Base-by-base conservation (phyloP, 1,140 invertebrate genomes). In the Zaprionus lachaisei region DNA sequence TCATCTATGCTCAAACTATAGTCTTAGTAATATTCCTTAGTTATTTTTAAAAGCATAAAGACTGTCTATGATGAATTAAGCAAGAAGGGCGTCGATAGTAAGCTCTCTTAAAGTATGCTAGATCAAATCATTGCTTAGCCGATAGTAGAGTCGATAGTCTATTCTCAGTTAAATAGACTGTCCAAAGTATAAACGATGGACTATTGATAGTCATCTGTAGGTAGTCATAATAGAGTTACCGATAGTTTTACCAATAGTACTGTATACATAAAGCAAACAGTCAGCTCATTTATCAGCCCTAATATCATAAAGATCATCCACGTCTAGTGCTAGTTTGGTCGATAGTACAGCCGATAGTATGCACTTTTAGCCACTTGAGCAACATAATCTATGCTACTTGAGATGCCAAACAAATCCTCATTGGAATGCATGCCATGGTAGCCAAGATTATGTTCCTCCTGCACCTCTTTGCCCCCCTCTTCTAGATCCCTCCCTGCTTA, bases 401-500 rank as follows among this genome's bases (percentile, higher is more conserved):
- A 51, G 20, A 51, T 51, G 47, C 47, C 47, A 51, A 51, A 51
- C 47, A 51, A 51, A 51, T 51, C 47, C 14, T 51, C 20, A 51
- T 51, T 51, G 47, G 47, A 51, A 51, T 51, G 47, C 47, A 51
- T 51, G 12, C 72, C 66, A 71, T 60, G 22, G 60, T 75, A 34
- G 31, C 49, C 12, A 24, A 37, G 24, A 20, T 47, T 28, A 14
- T 11, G 22, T 26, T 5, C 41, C 20, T 12, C 12, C 7, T 26
- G 3, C 60, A 1, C 1, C 14, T 24, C 24, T 15, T 3, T 24
- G 5, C 7, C 37, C 22, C 2, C 12, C 24, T n/a, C 22, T 34
- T 38, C 14, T 15, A 5, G 12, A 51, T 34, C n/a, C 5, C 12
- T 41, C 17, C 17, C 24, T 54, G 64, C 31, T 26, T 61, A 72